These are phyloP conservation scores for Lepas anatifera DNA, from an alignment of 2,888 invertebrate species.

Conservation along the genomic window DNA sequence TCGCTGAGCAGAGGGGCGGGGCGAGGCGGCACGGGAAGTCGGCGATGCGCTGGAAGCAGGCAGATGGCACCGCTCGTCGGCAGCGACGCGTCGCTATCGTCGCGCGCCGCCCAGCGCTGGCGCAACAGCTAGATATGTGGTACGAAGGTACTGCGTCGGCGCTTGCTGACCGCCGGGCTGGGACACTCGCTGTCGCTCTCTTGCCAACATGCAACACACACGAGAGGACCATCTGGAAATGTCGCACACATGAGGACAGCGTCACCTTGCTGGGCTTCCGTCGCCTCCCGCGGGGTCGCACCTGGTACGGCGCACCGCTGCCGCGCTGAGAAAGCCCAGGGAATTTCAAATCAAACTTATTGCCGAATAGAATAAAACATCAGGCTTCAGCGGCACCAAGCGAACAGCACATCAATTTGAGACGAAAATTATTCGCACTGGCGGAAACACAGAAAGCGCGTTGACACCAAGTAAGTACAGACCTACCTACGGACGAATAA, in stretches of 20 bases:
- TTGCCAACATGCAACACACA: neutral
- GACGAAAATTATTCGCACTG: no score
- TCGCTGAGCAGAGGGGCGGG: neutral
- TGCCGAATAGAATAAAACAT: no score
- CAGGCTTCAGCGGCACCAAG: no score
- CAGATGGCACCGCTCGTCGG: neutral
- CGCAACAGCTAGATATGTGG: neutral
- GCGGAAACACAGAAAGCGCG: slow-evolving; percentile 3
- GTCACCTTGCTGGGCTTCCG: no score
- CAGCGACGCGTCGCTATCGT: neutral
- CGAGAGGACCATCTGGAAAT: neutral
- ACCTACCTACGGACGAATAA: no score
- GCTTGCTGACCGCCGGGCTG: neutral
- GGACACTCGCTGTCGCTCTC: neutral
- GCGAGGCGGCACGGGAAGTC: neutral
- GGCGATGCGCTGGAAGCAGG: neutral
- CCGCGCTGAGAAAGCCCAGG: no score
- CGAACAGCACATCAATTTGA: no score
- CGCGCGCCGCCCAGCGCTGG: neutral
- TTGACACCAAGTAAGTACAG: slow-evolving; percentile 9
- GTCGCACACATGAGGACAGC: no score
- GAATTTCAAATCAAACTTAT: neutral
- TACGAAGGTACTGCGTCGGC: no score
- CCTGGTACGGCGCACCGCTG: no score
- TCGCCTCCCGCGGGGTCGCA: no score